Conservation (phyloP, 2,888 invertebrate genomes). For the Hemithea aestivaria region DNA sequence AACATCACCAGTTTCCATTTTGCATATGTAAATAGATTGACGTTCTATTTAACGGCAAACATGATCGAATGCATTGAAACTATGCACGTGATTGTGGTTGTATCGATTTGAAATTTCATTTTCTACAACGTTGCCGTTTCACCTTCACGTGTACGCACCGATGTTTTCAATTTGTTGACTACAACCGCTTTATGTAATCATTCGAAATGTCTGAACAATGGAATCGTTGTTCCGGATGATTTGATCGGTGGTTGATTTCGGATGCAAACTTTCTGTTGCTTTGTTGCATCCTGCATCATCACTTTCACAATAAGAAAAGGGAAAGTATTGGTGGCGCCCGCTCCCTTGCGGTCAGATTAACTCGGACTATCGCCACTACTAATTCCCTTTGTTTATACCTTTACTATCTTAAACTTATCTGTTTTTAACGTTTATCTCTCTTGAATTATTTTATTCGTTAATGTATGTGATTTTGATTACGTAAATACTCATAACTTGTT, state of each 20-base stretch:
- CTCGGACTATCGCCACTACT: conserved; percentile 59
- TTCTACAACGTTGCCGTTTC: conserved; percentile 32
- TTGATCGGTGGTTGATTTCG: conserved; percentile 47
- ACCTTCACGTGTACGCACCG: conserved; percentile 21
- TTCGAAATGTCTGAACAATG: conserved; percentile 27
- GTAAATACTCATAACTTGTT: conserved; percentile 23
- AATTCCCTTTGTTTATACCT: conserved; percentile 70
- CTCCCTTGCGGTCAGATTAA: conserved; percentile 75
- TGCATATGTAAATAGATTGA: conserved; percentile 51
- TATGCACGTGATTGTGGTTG: conserved; percentile 39
- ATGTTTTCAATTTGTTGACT: conserved; percentile 20
- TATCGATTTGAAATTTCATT: conserved; percentile 42
- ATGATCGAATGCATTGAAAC: conserved; percentile 39
- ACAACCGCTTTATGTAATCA: conserved; percentile 19
- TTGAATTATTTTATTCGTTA: conserved; percentile 28
- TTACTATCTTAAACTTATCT: conserved; percentile 54
- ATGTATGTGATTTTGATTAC: conserved; percentile 28
- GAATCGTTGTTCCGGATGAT: conserved; percentile 33
- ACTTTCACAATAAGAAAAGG: conserved; percentile 77
- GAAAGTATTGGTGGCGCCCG: conserved; percentile 68
- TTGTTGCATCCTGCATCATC: conserved; percentile 69
- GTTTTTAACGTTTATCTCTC: conserved; percentile 29
- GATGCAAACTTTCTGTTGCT: conserved; percentile 55
- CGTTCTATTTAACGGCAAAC: conserved; percentile 47
- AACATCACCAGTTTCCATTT: conserved; percentile 53